Evolutionary conservation across 2,797 vertebrate species (phyloP), one percentile per base, ranked within the genome.

Genomic region (Cryptoprocta ferox): DNA sequence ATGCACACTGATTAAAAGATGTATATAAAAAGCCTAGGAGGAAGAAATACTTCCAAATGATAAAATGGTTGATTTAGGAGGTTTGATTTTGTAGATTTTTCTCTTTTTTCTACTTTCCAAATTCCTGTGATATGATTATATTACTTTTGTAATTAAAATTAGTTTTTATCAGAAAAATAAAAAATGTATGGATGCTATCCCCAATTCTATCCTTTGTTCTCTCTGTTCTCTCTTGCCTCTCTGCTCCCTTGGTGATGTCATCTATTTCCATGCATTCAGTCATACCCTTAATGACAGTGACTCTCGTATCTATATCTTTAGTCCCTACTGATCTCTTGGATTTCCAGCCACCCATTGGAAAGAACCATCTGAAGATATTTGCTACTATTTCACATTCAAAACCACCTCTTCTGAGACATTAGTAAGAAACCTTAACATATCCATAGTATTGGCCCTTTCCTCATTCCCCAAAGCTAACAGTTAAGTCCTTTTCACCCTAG

Each of bases 1-100:
- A 59, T 76, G 26, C 18, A 78, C 5, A 14, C 26, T 88, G 82
- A 42, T 80, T 39, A 53, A 96, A 95, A 71, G 10, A 70, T 75
- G 11, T 70, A 73, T 71, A 76, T 53, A 12, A 66, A 81, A 91
- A 79, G 18, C 26, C 14, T 84, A 11, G 12, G 24, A 90, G 24
- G 39, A 95, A 96, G 63, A 91, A 91, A 91, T 91, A 53, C 14
- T 82, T 91, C 70, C 84, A 94, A 87, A 83, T 90, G 39, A 92
- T 87, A 94, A 89, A 87, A 87, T 79, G 42, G 45, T 87, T 75
- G 3, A 82, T 32, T 91, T 88, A 84, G 19, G 21, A 68, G 35
- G 15, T 63, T 24, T 45, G 15, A 80, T 63, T 80, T 89, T 70
- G 21, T 48, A 82, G 59, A 32, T 35, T 32, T 68, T 19, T 24